Base-by-base conservation (phyloP, 2,113 vertebrate species). In the Globicephala melas region DNA sequence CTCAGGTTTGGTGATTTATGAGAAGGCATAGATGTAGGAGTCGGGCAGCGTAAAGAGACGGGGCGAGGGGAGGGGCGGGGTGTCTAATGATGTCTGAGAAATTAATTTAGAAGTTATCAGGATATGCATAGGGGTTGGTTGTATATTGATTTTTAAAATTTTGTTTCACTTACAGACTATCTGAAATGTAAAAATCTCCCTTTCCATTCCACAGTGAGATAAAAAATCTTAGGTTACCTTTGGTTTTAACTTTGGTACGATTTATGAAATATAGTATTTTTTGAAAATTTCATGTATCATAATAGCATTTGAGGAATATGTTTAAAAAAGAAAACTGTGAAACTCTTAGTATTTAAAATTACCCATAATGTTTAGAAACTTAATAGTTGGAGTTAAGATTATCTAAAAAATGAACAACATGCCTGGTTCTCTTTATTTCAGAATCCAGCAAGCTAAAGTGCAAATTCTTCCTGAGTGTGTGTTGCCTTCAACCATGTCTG, bases 401-500 rank as follows among this genome's bases (percentile, higher is more conserved):
- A 11, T 88, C 18, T 50, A 73, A 28, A 80, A 90, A 81, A 38
- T 94, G 73, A 95, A 67, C 83, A 41, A 38, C 47, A 2, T 84
- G 74, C 76, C 84, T 77, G 93, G 81, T 95, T 68, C 36, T 85
- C 85, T 95, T 33, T 50, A 25, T 86, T 98, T 99, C 97, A 99
- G 99, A 96, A 99, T 99, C 97, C 99, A 99, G 97, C 99, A 99
- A 97, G 99, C 99, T 25, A 99, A 99, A 97, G 99, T 99, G 13
- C 99, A 99, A 41, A 99, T 99, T 98, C 99, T 99, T 79, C 99
- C 99, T 0, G 99, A 99, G 91, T 97, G 99, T 81, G 99, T 99
- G 94, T 98, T 99, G 96, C 99, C 99, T 21, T 99, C 99, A 70
- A 99, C 99, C 1, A 99, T 99, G 98, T 98, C 99, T 82, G 99